These are phyloP conservation scores for Brachionus asplanchnoidis DNA, from an alignment of 1,140 invertebrate species.

Conservation along the genomic window DNA sequence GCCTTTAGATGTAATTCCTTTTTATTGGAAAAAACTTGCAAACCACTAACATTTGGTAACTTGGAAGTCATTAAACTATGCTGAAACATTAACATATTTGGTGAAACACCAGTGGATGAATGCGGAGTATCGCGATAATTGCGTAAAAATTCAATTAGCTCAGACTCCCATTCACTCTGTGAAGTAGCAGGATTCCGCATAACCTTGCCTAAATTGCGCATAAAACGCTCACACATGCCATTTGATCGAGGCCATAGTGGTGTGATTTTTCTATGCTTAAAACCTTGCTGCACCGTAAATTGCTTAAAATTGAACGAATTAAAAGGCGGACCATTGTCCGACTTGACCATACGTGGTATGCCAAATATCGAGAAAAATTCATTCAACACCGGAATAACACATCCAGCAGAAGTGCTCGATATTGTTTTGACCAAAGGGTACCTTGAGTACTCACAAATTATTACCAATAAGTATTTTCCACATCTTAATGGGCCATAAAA, in stretches of 20 bases:
- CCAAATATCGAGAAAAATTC: slow-evolving; percentile 44
- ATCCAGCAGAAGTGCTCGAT: slow-evolving; percentile 39
- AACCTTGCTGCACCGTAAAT: slow-evolving; percentile 41
- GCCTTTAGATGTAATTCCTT: neutral
- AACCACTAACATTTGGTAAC: neutral
- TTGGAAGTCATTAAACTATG: slow-evolving; percentile 8
- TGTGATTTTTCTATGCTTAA: slow-evolving; percentile 44
- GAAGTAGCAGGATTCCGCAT: neutral
- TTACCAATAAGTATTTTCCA: slow-evolving; percentile 45
- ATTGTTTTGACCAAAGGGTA: slow-evolving; percentile 48
- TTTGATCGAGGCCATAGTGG: slow-evolving; percentile 42
- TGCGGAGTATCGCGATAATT: neutral
- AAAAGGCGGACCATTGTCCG: slow-evolving; percentile 44
- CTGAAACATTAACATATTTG: slow-evolving; percentile 2
- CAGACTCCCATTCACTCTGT: neutral
- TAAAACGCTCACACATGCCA: slow-evolving; percentile 43
- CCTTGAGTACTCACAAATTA: slow-evolving; percentile 48
- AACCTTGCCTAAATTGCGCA: neutral
- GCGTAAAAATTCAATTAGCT: neutral
- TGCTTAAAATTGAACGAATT: slow-evolving; percentile 39
- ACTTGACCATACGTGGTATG: slow-evolving; percentile 42
- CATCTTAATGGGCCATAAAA: slow-evolving; percentile 47
- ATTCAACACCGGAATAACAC: slow-evolving; percentile 41
- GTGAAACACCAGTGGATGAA: neutral
- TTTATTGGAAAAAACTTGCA: neutral